phyloP scores from a whole-genome alignment of 1,140 invertebrate genomes.

The Camponotus pennsylvanicus region DNA sequence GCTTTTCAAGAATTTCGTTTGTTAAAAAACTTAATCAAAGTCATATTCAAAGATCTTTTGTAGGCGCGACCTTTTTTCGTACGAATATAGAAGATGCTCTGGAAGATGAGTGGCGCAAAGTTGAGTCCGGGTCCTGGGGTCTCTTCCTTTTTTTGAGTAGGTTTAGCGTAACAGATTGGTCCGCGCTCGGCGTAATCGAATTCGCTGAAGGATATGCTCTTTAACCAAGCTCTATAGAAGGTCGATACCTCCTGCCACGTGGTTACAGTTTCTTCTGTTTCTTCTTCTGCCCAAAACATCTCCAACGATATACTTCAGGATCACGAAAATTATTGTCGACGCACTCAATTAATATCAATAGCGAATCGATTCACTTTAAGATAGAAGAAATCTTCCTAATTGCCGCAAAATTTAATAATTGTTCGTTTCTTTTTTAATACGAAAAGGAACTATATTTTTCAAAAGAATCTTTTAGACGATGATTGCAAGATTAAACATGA shows the following conservation, averaged over 20 bases:
- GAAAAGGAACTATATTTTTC: neutral
- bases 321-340: slow-evolving; percentile 59
- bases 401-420: neutral
- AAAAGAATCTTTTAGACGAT: neutral
- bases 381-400: neutral
- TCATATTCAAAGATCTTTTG: neutral
- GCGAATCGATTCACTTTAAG: neutral
- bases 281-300: slow-evolving; percentile 80
- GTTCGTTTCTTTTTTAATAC: neutral
- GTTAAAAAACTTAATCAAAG: neutral
- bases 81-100: slow-evolving; percentile 88
- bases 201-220: slow-evolving; percentile 89
- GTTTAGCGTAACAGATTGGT: slow-evolving; percentile 85
- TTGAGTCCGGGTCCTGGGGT: slow-evolving; percentile 83
- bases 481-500: neutral
- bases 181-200: slow-evolving; percentile 87
- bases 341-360: slow-evolving; percentile 5
- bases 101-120: slow-evolving; percentile 88
- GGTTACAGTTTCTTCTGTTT: slow-evolving; percentile 71
- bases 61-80: slow-evolving; percentile 88
- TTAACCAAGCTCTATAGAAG: slow-evolving; percentile 87
- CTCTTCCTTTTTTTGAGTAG: slow-evolving; percentile 31
- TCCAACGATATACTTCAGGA: slow-evolving; percentile 57
- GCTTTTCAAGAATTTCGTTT: neutral
- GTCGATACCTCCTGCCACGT: slow-evolving; percentile 86